Conservation (phyloP, 2,113 vertebrate genomes). For the Narcine bancroftii region DNA sequence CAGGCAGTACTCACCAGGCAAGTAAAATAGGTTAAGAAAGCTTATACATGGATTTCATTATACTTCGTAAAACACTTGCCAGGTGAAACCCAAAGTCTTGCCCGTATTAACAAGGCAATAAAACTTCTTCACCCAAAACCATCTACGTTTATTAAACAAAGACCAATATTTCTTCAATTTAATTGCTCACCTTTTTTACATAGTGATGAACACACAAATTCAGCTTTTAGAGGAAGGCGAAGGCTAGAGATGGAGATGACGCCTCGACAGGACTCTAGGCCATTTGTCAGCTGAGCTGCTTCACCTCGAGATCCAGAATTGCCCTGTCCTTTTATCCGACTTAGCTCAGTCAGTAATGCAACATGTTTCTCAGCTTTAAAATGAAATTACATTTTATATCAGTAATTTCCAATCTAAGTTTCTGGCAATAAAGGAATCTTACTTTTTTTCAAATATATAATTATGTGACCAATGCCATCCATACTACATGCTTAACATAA, state of each 20-base stretch:
- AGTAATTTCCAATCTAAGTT: neutral
- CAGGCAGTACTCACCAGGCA: neutral
- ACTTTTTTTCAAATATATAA: neutral
- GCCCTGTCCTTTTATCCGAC: slow-evolving; percentile 46
- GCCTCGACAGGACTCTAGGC: slow-evolving; percentile 55
- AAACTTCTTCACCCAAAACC: neutral
- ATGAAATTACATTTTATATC: neutral
- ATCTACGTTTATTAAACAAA: neutral
- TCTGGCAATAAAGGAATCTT: neutral
- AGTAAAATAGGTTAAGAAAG: neutral
- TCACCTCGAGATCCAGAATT: slow-evolving; percentile 34
- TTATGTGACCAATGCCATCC: too few species aligned
- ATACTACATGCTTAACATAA: neutral
- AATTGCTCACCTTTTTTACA: slow-evolving; percentile 47
- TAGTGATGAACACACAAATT: slow-evolving; percentile 60
- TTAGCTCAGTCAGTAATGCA: slow-evolving; percentile 54
- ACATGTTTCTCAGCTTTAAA: slow-evolving; percentile 57
- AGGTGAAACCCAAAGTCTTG: neutral
- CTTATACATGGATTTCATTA: neutral
- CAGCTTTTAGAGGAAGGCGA: slow-evolving; percentile 65
- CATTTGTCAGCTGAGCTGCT: neutral
- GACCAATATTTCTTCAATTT: neutral
- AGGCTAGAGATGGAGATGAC: slow-evolving; percentile 56
- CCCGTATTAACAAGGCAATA: neutral
- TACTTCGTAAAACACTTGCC: neutral